Base-by-base conservation (phyloP, 2,888 invertebrate genomes). In the Chironomus riparius region DNA sequence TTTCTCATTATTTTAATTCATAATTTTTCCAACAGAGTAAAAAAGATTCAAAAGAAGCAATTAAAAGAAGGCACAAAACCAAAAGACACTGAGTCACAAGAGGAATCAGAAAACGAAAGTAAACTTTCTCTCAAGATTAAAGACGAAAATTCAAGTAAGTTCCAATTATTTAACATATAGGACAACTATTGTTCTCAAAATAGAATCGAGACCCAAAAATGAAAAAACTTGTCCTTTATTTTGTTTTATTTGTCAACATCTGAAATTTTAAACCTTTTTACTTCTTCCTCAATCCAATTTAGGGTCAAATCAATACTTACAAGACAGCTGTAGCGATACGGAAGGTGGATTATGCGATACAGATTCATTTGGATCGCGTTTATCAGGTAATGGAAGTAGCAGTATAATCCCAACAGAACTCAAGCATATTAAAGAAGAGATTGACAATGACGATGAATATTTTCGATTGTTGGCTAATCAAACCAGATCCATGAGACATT, bases 21-120 rank as follows among this genome's bases (percentile, higher is more conserved):
- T 50, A 7, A 15, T 56, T 5, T 6, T n/a, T n/a, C n/a, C 18
- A 18, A 56, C 4, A 56, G 56, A 83, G 88, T 89, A 83, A 89
- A 89, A 82, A 89, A 89, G 80, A 89, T 88, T 78, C 88, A 88
- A 80, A 89, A 89, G 84, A 89, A 89, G 80, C 87, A 87, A 6
- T 85, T 87, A 77, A 85, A 87, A 79, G 88, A 88, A 78, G 83
- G 83, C 10, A 81, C 81, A 47, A 84, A 83, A 77, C 69, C 69
- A 18, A 76, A 76, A 38, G 82, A 85, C 78, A 82, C 84, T 3
- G 85, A 85, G 47, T 86, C 84, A 10, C 83, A 83, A 78, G 87
- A 87, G 78, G 87, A 87, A 77, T 80, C 79, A 68, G 78, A 79
- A 48, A 84, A 85, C 76, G 85, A 85, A 76, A 87, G 87, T 81